Evolutionary conservation across 2,113 vertebrate species (phyloP).

Genomic region (Rhynchomys soricoides): DNA sequence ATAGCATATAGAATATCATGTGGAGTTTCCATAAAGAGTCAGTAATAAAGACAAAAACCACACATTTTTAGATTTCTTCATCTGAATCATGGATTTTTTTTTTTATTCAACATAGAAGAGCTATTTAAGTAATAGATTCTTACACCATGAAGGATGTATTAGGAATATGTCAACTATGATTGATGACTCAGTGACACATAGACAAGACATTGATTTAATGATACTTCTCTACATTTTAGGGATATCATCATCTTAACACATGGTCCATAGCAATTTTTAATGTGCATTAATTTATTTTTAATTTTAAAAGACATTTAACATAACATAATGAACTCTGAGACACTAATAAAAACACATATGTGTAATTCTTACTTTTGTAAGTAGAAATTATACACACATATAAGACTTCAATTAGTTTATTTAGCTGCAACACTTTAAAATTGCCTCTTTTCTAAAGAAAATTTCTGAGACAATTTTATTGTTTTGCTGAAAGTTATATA

Average conservation of each 20-base stretch:
- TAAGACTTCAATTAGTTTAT: neutral
- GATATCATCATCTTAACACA: slow-evolving; percentile 61
- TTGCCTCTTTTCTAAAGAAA: neutral
- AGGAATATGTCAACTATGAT: slow-evolving; percentile 77
- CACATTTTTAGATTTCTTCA: slow-evolving; percentile 55
- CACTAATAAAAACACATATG: slow-evolving; percentile 4
- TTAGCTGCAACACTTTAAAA: slow-evolving; percentile 6
- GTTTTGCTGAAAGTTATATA: neutral
- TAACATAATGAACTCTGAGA: neutral
- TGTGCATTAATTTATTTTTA: neutral
- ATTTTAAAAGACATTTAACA: slow-evolving; percentile 46
- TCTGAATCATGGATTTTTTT: slow-evolving; percentile 41
- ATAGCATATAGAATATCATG: slow-evolving; percentile 23
- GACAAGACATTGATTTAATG: slow-evolving; percentile 72
- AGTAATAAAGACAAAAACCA: slow-evolving; percentile 59
- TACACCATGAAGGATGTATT: slow-evolving; percentile 74
- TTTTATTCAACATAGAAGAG: slow-evolving; percentile 35
- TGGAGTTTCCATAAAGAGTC: neutral
- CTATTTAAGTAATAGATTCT: slow-evolving; percentile 50
- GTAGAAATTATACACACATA: slow-evolving; percentile 24
- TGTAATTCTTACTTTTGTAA: slow-evolving; percentile 15
- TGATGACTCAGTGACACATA: slow-evolving; percentile 69
- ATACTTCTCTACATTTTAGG: slow-evolving; percentile 67
- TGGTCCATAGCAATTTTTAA: slow-evolving; percentile 12
- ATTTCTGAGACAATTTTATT: neutral